Evolutionary conservation across 2,797 vertebrate species (phyloP).

Genomic region (Karalla daura): DNA sequence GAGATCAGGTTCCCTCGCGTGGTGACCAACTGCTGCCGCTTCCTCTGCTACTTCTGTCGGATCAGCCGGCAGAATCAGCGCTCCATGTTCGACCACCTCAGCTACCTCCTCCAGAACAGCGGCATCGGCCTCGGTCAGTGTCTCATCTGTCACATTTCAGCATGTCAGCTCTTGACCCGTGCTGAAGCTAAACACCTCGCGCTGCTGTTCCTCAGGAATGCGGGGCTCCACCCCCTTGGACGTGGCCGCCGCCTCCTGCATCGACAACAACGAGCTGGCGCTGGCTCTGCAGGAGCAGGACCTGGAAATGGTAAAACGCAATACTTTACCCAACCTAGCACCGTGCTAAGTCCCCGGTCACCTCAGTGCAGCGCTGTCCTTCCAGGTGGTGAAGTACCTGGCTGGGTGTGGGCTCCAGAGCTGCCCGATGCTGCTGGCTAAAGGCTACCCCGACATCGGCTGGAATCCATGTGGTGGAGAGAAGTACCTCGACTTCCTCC

Average conservation of each 20-base stretch:
- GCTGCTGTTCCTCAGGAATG: conserved; percentile 84
- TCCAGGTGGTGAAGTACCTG: conserved; percentile 93
- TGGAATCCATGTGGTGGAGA: conserved; percentile 97
- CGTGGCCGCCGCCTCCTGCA: conserved; percentile 94
- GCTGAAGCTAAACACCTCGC: conserved; percentile 12
- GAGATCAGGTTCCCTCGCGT: conserved; percentile 96
- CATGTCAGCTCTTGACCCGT: conserved; percentile 3
- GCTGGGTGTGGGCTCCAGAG: conserved; percentile 95
- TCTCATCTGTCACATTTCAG: conserved; percentile 1
- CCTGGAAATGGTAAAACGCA: conserved; percentile 89
- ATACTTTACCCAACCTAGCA: background rate
- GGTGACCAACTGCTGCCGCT: conserved; percentile 97
- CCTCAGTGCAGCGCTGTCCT: conserved; percentile 18
- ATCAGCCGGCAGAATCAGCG: conserved; percentile 97
- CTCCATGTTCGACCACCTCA: conserved; percentile 97
- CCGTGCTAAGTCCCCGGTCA: background rate
- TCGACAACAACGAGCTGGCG: conserved; percentile 96
- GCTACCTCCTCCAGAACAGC: conserved; percentile 95
- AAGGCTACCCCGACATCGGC: conserved; percentile 94
- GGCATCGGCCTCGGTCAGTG: conserved; percentile 92
- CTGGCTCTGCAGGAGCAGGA: conserved; percentile 95
- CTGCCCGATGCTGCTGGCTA: conserved; percentile 93
- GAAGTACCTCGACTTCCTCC: conserved; percentile 94
- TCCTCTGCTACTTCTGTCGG: conserved; percentile 96
- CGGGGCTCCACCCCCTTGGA: conserved; percentile 94